These are phyloP conservation scores for Labia minor DNA, from an alignment of 2,888 invertebrate species.

Conservation along the genomic window DNA sequence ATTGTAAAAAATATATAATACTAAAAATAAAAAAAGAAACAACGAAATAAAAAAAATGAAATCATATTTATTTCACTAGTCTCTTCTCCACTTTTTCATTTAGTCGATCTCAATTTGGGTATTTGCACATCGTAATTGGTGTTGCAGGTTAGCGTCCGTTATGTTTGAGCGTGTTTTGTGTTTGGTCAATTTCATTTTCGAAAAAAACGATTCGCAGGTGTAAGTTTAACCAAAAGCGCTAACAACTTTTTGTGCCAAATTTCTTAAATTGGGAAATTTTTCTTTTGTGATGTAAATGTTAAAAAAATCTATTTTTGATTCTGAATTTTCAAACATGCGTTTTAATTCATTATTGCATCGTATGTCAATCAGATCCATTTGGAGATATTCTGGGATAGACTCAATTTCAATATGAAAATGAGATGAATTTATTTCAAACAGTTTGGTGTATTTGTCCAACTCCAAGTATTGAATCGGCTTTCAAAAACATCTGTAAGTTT, in stretches of 20 bases:
- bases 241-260: conserved; percentile 20
- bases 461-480: conserved; percentile 23
- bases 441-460: conserved; percentile 22
- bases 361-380: conserved; percentile 18
- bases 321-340: conserved; percentile 23
- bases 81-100: conserved; percentile 21
- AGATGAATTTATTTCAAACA: conserved; percentile 20
- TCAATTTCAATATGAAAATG: conserved; percentile 20
- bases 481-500: conserved; percentile 24
- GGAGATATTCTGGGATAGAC: too few relatives aligned
- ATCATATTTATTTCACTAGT: conserved; percentile 21
- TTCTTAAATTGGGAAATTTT: conserved; percentile 22
- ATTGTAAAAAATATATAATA: conserved; percentile 9
- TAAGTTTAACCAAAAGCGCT: conserved; percentile 18
- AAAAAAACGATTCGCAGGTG: conserved; percentile 24
- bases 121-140: conserved; percentile 25
- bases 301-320: conserved; percentile 23
- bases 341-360: conserved; percentile 20
- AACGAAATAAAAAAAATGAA: too few relatives aligned
- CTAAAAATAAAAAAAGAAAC: conserved; percentile 16
- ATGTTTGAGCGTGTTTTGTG: conserved; percentile 21
- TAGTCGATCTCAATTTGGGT: conserved; percentile 22
- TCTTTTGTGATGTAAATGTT: conserved; percentile 23
- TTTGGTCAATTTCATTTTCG: conserved; percentile 21
- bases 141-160: conserved; percentile 24